Percentiles rank a stretch among this genome's conserved stretches.
Evolutionary conservation across 2,113 vertebrate species (phyloP).

Genomic region (Mugil cephalus): DNA sequence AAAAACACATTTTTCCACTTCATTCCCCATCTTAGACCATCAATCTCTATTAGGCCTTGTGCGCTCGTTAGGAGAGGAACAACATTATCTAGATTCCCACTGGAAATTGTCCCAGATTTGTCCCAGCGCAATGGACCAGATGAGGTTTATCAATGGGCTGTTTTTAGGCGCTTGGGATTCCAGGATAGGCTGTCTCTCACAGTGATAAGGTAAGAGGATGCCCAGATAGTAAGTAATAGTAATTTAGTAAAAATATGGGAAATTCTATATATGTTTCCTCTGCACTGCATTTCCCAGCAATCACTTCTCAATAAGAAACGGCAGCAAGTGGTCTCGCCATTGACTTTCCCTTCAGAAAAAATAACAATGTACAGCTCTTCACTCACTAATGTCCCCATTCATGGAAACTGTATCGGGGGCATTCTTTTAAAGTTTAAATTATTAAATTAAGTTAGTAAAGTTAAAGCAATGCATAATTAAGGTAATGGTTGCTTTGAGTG

Average conservation of each 20-base stretch:
- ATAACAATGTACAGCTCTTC: not conserved
- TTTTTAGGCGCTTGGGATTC: conserved; percentile 60
- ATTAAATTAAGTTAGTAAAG: no score
- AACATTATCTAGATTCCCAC: conserved; percentile 44
- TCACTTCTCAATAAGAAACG: not conserved
- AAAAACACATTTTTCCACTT: conserved; percentile 32
- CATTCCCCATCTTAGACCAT: conserved; percentile 8
- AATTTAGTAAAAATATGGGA: not conserved
- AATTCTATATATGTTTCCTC: not conserved
- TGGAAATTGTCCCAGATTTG: conserved; percentile 38
- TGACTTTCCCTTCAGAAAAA: no score
- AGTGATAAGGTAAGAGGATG: conserved; percentile 52
- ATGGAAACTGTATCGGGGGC: no score
- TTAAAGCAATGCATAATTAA: no score
- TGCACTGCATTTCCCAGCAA: not conserved
- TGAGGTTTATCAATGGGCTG: conserved; percentile 48
- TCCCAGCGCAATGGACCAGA: not conserved
- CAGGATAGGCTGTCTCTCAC: conserved; percentile 54
- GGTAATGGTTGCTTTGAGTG: no score
- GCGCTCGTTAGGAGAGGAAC: conserved; percentile 25
- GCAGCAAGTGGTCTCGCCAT: not conserved
- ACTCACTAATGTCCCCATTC: no score
- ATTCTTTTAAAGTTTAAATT: no score
- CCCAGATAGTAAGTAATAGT: conserved; percentile 1
- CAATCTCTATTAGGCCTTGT: conserved; percentile 21